Evolutionary conservation across 2,113 vertebrate species (phyloP), one percentile per base, ranked within the genome.

Genomic region (Campylomormyrus numenius): DNA sequence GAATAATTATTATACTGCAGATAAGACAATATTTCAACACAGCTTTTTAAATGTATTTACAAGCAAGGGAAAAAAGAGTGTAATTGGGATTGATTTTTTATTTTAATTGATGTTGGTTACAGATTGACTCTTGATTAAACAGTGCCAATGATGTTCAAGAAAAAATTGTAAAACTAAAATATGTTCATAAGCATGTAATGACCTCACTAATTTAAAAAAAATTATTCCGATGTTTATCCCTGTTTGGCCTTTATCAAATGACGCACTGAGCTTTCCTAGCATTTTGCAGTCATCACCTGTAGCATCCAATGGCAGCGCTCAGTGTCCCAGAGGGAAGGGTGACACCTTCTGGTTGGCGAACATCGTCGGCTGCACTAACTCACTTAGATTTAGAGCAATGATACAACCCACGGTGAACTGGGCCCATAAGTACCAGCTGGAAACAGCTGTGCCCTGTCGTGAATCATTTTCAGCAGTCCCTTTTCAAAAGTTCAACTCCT

Each of bases 291-390:
- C 35, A 8, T 45, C 31, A 39, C 52, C 80, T 52, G 15, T 45
- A 24, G 48, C 15, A 3, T 89, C 9, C 8, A 45, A 27, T 45
- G 10, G 1, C 0, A 13, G 74, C 15, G 10, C 35, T 85, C 17
- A 89, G 52, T 24, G 89, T 89, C 88, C 88, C 74, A 89, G 74
- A 53, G 88, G 88, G 88, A 89, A 84, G 88, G 74, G 88, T 83
- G 88, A 89, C 88, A 89, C 74, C 88, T 89, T 89, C 88, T 89
- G 88, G 88, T 45, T 56, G 27, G 35, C 15, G 39, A 46, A 85
- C 52, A 31, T 53, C 52, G n/a, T 58, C 13, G 35, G 48, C 49
- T 77, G 88, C 10, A 24, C 27, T 21, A 83, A 45, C 50, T 87
- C 85, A 48, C 19, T 86, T 15, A 39, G 3, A 50, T 53, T 35